These are phyloP conservation scores for Corythaixoides concolor DNA, from an alignment of 2,113 vertebrate species.

Conservation along the genomic window DNA sequence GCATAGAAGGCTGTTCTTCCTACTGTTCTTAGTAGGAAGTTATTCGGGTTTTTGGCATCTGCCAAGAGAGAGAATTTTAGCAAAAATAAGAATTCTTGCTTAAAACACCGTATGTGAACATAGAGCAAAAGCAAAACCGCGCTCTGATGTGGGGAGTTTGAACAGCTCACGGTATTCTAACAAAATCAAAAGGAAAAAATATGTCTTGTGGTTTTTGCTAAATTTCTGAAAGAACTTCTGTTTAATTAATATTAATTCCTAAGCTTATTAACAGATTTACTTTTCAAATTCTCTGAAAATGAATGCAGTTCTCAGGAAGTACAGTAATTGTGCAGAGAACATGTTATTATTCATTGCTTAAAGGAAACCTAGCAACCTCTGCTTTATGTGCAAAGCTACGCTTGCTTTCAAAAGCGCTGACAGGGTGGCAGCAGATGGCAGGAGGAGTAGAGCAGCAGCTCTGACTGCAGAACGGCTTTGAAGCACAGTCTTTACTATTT, in stretches of 20 bases:
- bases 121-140: background rate
- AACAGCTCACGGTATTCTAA: background rate
- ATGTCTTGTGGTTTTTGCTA: background rate
- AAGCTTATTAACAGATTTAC: slow-evolving; percentile 53
- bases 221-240: background rate
- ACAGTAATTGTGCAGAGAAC: slow-evolving; percentile 26
- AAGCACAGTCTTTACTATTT: background rate
- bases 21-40: background rate
- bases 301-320: slow-evolving; percentile 21
- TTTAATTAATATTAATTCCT: slow-evolving; percentile 43
- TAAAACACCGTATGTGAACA: background rate
- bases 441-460: background rate
- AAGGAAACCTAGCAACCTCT: slow-evolving; percentile 60
- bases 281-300: slow-evolving; percentile 53
- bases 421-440: background rate
- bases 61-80: background rate
- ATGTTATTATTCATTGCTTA: slow-evolving; percentile 38
- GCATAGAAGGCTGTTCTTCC: background rate
- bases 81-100: background rate
- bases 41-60: background rate
- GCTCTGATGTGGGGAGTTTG: background rate
- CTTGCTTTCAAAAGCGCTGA: background rate
- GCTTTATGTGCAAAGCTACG: background rate
- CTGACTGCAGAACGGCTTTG: background rate
- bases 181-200: background rate